Evolutionary conservation across 2,797 vertebrate species (phyloP), one percentile per base, ranked within the genome.

Genomic region (Schizopygopsis malacanthus): DNA sequence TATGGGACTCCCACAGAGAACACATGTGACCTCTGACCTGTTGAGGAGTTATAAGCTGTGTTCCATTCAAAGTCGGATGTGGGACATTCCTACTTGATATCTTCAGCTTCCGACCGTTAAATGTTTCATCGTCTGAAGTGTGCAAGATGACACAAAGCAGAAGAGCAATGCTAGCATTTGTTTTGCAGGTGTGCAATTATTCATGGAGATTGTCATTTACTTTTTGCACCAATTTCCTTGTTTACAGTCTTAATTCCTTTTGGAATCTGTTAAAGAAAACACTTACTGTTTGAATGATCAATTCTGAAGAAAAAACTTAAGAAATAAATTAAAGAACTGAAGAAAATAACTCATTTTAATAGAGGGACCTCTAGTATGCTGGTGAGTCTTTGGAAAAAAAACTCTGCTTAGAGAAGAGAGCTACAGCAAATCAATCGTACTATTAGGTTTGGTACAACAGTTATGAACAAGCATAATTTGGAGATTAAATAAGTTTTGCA

Each of bases 1-100:
- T 79, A 79, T 79, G 16, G 33, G 83, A 63, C 73, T 84, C 83
- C 79, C 47, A 33, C 47, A 77, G 56, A 72, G 56, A 39, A 65
- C 83, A 85, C 67, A 80, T 59, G 84, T 88, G 70, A 79, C 70
- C 33, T 43, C 54, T 81, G 76, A 70, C 72, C 43, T 79, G 28
- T 80, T 12, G 73, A 28, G 70, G 56, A 79, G 25, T 56, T 61
- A 9, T 76, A 50, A 59, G 47, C 83, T 25, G 50, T 47, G 82
- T 72, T 82, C 33, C 50, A 72, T 79, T 61, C 39, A 43, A 16
- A 70, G 50, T 69, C 63, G n/a, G 59, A 78, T 78, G 37, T 77
- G 37, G 47, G 73, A 39, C 39, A 85, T 63, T 59, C 7, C 12
- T 50, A 45, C 15, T 63, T 72, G 39, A 50, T 85, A 47, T 85